Conservation (phyloP, 1,140 invertebrate genomes). For the Papilio machaon region DNA sequence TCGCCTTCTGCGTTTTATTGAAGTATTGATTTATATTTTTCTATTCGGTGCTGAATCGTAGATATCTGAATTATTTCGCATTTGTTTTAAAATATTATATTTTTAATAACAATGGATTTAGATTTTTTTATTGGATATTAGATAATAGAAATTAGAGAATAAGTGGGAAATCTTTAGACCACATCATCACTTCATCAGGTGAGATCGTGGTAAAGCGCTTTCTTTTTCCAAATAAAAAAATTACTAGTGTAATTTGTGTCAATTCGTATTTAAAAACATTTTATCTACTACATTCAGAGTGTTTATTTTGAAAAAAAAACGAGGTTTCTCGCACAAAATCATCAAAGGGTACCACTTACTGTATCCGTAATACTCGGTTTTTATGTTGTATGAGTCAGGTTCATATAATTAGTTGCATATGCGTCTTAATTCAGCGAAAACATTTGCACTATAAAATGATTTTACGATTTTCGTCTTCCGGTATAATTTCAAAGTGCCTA, state of each 20-base stretch:
- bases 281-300: too few species aligned
- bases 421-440: not conserved
- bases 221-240: too few species aligned
- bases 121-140: too few species aligned
- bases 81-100: not conserved
- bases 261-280: too few species aligned
- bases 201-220: too few species aligned
- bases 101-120: not conserved
- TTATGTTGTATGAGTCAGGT: not conserved
- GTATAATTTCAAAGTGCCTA: not conserved
- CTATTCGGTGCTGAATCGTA: not conserved
- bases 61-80: not conserved
- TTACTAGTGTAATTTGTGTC: too few species aligned
- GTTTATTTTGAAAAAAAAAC: too few species aligned
- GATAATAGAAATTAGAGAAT: too few species aligned
- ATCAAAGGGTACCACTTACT: too few species aligned
- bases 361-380: not conserved
- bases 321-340: too few species aligned
- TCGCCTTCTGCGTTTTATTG: constrained; percentile 17
- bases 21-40: not conserved
- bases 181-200: too few species aligned
- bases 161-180: too few species aligned
- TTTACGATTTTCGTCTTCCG: not conserved
- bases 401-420: not conserved
- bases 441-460: constrained; percentile 8